Evolutionary conservation across 64 coral and sea anemone genomes (phyloP).

Genomic region (Dendronephthya gigantea): DNA sequence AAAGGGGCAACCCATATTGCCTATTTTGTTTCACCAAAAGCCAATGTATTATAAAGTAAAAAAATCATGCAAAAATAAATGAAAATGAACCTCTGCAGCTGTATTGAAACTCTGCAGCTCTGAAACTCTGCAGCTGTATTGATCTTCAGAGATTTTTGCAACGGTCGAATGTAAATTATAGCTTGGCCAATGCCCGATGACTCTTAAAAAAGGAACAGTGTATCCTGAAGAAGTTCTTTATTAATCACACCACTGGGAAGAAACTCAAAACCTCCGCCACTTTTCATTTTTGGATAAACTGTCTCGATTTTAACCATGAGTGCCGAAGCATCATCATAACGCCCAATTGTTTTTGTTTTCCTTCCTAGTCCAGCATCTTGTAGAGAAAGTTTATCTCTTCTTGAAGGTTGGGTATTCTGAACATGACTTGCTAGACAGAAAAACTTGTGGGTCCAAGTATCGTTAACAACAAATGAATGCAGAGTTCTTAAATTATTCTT

Average conservation of each 20-base stretch:
- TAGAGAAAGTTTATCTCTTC: conserved; percentile 15
- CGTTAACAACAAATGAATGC: conserved; percentile 15
- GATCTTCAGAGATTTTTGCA: conserved; percentile 1
- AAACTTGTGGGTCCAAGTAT: conserved; percentile 38
- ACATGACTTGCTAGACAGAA: conserved; percentile 13
- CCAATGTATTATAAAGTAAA: too few species aligned
- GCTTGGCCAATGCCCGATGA: conserved; percentile 36
- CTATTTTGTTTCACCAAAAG: too few species aligned
- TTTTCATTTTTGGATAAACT: conserved; percentile 21
- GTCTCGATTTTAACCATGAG: conserved; percentile 7
- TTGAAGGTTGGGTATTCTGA: background rate
- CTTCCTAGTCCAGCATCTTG: conserved; percentile 30
- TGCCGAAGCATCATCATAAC: conserved; percentile 5
- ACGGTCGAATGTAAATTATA: conserved; percentile 19
- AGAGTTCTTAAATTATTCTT: background rate
- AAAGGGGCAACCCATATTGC: too few species aligned
- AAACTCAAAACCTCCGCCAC: conserved; percentile 27
- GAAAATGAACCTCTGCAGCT: too few species aligned
- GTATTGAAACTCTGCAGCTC: background rate
- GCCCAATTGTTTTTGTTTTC: conserved; percentile 18
- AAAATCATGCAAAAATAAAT: too few species aligned
- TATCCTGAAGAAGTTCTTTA: conserved; percentile 33
- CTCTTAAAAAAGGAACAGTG: conserved; percentile 17
- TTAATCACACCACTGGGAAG: conserved; percentile 19
- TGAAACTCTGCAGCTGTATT: background rate